Evolutionary conservation across 2,888 invertebrate genomes (phyloP), one percentile per base, ranked within the genome.

Genomic region (Patella depressa): DNA sequence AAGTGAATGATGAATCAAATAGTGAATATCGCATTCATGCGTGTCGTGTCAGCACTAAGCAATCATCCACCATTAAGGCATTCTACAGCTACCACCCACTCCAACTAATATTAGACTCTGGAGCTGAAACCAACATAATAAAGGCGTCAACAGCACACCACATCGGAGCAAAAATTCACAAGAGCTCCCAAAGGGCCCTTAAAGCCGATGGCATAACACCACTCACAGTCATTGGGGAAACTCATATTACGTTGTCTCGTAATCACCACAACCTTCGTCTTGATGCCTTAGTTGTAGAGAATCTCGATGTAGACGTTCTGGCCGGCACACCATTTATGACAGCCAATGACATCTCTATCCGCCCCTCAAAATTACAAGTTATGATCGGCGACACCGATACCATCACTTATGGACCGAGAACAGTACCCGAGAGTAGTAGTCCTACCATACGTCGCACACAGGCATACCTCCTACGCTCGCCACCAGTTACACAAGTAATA

Each of bases 41-140:
- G 5, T 14, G n/a, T 53, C 7, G 24, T 5, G 17, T 73, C 53
- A 24, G 24, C 24, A 55, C 24, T 54, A 24, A 73, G 7, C 5
- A n/a, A 53, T 53, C 19, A 5, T 14, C 59, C 9, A 19, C 19
- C 11, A 65, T 65, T n/a, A 19, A 65, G 9, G 19, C 59, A 65
- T 65, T 65, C 19, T 65, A 65, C 19, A 65, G 19, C 7, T 19
- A 65, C 19, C n/a, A 65, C 12, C 53, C 45, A 2, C 54, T 75
- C 14, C 19, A 69, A 3, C 24, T 78, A 4, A 78, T 69, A 1
- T 65, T 71, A 3, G 78, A 75, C 69, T 73, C 45, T 24, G 78
- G 73, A 19, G 75, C 78, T 55, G 77, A 77, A 15, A 73, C 78
- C 0, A 78, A 78, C 55, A 76, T 83, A 80, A 80, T 83, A 29